These are phyloP conservation scores for Syngnathus scovelli DNA, from an alignment of 2,113 vertebrate genomes.

Conservation along the genomic window DNA sequence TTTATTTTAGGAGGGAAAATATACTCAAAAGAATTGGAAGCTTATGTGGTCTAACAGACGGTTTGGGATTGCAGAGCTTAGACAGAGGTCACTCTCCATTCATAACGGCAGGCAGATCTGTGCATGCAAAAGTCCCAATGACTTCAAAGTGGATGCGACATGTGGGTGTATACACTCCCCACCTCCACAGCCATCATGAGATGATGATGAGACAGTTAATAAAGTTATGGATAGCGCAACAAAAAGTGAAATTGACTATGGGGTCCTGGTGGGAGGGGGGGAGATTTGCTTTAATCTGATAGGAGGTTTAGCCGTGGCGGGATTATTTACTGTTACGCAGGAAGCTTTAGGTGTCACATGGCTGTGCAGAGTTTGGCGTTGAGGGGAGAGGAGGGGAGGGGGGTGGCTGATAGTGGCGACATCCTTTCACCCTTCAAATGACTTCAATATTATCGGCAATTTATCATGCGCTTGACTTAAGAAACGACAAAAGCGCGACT, in stretches of 20 bases:
- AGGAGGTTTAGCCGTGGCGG: conserved; percentile 55
- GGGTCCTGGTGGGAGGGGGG: background rate
- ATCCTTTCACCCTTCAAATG: background rate
- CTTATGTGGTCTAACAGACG: conserved; percentile 54
- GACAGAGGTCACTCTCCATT: conserved; percentile 51
- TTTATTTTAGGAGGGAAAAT: conserved; percentile 1
- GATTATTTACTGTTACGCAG: conserved; percentile 68
- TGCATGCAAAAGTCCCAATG: background rate
- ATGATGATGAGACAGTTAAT: conserved; percentile 55
- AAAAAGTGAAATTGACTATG: conserved; percentile 45
- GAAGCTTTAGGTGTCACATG: conserved; percentile 67
- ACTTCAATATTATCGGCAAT: background rate
- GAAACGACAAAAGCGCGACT: background rate
- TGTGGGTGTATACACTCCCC: background rate
- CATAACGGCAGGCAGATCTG: conserved; percentile 28
- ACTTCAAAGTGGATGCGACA: background rate
- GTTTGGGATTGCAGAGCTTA: conserved; percentile 51
- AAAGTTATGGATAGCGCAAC: conserved; percentile 61
- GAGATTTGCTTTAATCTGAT: conserved; percentile 66
- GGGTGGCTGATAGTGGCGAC: background rate
- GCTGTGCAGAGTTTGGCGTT: conserved; percentile 35
- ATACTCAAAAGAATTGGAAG: conserved; percentile 29
- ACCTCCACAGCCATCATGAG: conserved; percentile 14
- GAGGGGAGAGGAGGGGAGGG: background rate
- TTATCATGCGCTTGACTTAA: background rate